Percentiles rank a stretch among this genome's conserved stretches.
Conservation (phyloP, 1,140 invertebrate species). For the Leptonema lineaticorne region DNA sequence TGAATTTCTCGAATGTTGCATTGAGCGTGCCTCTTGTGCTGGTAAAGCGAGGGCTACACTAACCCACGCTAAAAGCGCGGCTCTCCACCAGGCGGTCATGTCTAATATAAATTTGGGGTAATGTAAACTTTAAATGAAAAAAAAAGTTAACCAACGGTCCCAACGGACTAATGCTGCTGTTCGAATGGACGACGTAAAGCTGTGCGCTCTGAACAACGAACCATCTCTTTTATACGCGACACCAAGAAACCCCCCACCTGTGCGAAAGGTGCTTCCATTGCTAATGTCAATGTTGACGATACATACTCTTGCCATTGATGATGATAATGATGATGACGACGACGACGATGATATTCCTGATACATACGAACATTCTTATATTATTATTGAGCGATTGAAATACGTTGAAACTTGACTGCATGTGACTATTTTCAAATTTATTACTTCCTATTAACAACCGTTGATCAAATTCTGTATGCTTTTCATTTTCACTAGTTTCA, state of each 20-base stretch:
- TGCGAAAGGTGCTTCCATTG: not conserved
- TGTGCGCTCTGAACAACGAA: conserved; percentile 9
- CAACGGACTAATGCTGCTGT: no score
- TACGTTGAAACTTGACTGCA: not conserved
- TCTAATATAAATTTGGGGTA: conserved; percentile 8
- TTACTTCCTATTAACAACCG: conserved; percentile 27
- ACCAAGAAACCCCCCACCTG: conserved; percentile 1
- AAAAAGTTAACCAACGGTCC: no score
- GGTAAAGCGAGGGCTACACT: conserved; percentile 62
- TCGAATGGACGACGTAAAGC: conserved; percentile 3
- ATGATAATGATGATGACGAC: no score
- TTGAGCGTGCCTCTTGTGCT: conserved; percentile 62
- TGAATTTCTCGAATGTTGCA: conserved; percentile 49
- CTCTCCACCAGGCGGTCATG: conserved; percentile 47
- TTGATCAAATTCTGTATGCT: conserved; percentile 6
- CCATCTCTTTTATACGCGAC: conserved; percentile 20
- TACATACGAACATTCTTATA: not conserved
- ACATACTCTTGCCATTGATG: conserved; percentile 4
- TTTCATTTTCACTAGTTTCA: conserved; percentile 28
- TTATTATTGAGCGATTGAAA: not conserved
- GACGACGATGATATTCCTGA: not conserved
- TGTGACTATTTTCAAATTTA: conserved; percentile 12
- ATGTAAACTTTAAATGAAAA: no score
- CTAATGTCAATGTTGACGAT: conserved; percentile 13
- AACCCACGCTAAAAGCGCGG: conserved; percentile 56